These are phyloP conservation scores for Lutraria lutraria DNA, from an alignment of 2,888 invertebrate species.

Conservation along the genomic window DNA sequence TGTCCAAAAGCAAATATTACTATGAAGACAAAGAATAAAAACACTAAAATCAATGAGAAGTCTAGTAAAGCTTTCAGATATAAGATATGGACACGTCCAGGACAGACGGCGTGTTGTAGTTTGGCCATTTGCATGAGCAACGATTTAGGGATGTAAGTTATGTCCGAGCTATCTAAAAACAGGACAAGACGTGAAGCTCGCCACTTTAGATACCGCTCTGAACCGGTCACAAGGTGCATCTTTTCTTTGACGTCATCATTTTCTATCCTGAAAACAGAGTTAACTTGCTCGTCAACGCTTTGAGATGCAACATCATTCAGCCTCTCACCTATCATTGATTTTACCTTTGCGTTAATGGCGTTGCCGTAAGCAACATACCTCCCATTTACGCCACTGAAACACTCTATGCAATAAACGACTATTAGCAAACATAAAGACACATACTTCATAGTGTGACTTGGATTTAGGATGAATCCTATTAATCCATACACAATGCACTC, in stretches of 20 bases:
- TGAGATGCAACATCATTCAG: constrained; percentile 36
- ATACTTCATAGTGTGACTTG: constrained; percentile 53
- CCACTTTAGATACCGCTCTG: constrained; percentile 52
- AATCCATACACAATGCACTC: constrained; percentile 58
- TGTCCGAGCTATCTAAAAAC: constrained; percentile 55
- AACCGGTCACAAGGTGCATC: constrained; percentile 40
- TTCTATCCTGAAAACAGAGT: constrained; percentile 47
- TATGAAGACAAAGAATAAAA: constrained; percentile 60
- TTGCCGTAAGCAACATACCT: constrained; percentile 46
- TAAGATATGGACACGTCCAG: constrained; percentile 45
- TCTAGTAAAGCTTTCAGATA: constrained; percentile 57
- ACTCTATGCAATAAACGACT: constrained; percentile 55
- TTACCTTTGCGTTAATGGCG: constrained; percentile 47
- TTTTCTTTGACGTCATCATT: background rate
- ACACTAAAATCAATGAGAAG: constrained; percentile 50
- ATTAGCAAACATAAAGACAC: constrained; percentile 53
- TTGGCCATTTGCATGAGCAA: constrained; percentile 54
- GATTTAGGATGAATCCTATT: constrained; percentile 58
- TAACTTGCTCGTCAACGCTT: constrained; percentile 41
- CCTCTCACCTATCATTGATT: constrained; percentile 40
- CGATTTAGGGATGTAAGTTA: constrained; percentile 54
- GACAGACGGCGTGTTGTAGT: constrained; percentile 47
- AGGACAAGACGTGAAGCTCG: constrained; percentile 41
- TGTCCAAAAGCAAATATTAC: constrained; percentile 64
- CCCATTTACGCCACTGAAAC: constrained; percentile 47